Percentiles rank a stretch among this genome's conserved stretches.
Conservation (phyloP, 2,888 invertebrate species). For the Galeruca laticollis region DNA sequence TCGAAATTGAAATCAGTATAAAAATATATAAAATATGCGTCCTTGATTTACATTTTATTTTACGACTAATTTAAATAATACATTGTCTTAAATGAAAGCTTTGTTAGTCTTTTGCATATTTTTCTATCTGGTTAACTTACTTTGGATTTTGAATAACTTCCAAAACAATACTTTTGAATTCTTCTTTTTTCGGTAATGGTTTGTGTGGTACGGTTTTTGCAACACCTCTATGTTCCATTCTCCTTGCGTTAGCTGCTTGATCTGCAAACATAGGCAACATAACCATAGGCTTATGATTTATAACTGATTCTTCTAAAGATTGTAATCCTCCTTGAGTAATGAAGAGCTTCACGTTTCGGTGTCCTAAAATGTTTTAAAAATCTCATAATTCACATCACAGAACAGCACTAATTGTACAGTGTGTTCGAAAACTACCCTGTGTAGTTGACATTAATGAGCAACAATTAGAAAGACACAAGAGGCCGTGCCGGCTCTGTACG, state of each 20-base stretch:
- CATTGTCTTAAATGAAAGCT: no score
- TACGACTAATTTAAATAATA: no score
- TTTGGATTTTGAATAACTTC: constrained; percentile 55
- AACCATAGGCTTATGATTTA: constrained; percentile 54
- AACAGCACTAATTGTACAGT: no score
- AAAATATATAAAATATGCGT: no score
- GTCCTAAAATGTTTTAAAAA: constrained; percentile 43
- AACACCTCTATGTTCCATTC: constrained; percentile 49
- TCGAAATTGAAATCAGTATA: no score
- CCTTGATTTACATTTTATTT: no score
- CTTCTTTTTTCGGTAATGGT: constrained; percentile 27
- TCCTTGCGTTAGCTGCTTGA: constrained; percentile 51
- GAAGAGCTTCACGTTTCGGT: constrained; percentile 56
- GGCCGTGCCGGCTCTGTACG: no score
- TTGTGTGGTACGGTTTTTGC: constrained; percentile 37
- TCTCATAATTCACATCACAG: no score
- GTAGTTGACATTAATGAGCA: no score
- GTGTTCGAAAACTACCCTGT: no score
- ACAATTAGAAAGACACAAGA: no score
- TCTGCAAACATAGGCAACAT: constrained; percentile 56
- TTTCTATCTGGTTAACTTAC: constrained; percentile 44
- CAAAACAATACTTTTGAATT: constrained; percentile 51
- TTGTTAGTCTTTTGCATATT: neutral
- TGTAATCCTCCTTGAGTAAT: constrained; percentile 54
- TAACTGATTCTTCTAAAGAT: constrained; percentile 51